Conservation (phyloP, 2,888 invertebrate species). For the Lithophane leautieri region DNA sequence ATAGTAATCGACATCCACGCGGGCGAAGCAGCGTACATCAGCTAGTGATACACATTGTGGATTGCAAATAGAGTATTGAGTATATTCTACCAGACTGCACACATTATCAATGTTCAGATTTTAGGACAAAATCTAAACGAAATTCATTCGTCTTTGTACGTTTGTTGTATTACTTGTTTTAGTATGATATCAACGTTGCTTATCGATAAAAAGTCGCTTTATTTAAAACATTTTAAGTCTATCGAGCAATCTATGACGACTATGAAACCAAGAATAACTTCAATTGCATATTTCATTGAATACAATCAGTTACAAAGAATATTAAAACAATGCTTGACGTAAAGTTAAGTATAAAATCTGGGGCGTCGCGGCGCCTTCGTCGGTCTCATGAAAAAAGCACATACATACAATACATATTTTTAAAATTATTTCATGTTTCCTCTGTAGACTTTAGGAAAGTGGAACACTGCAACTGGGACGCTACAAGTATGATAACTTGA, state of each 20-base stretch:
- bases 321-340: conserved; percentile 40
- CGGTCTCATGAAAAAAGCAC: conserved; percentile 30
- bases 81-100: neutral
- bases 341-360: conserved; percentile 44
- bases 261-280: neutral
- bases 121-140: no score
- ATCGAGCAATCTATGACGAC: neutral
- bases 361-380: conserved; percentile 51
- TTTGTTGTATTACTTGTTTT: neutral
- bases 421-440: conserved; percentile 37
- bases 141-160: neutral
- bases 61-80: no score
- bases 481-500: conserved; percentile 25
- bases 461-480: conserved; percentile 48
- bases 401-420: conserved; percentile 31
- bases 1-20: no score
- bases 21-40: no score
- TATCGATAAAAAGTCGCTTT: neutral
- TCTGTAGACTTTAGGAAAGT: conserved; percentile 29
- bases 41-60: no score
- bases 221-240: neutral
- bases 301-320: conserved; percentile 16
- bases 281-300: neutral
- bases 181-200: neutral
- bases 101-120: neutral